A percentile compares a stretch with the other conserved stretches of the same genome.
phyloP scores from a whole-genome alignment of 2,888 invertebrate species.

The Chloroclystis v-ata region DNA sequence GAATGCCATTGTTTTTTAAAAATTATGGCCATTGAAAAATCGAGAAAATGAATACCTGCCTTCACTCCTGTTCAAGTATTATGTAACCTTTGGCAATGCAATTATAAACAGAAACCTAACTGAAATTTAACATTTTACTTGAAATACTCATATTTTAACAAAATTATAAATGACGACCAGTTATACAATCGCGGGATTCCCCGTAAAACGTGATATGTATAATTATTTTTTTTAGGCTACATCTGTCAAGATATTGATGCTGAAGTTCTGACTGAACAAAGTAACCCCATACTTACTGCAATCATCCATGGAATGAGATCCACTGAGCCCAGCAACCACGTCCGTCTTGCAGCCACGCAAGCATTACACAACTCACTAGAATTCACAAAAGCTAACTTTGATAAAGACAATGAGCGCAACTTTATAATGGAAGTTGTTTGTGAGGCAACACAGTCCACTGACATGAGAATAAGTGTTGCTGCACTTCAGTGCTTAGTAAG shows the following conservation, averaged over 20 bases:
- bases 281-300: conserved; percentile 98
- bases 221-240: conserved; percentile 75
- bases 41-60: too few relatives aligned
- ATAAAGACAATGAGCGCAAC: conserved; percentile 97
- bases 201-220: too few relatives aligned
- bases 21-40: too few relatives aligned
- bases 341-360: conserved; percentile 96
- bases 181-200: too few relatives aligned
- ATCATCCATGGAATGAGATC: conserved; percentile 99
- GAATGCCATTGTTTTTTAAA: too few relatives aligned
- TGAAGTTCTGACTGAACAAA: conserved; percentile 92
- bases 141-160: too few relatives aligned
- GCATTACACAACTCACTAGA: conserved; percentile 98
- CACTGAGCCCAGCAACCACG: conserved; percentile 94
- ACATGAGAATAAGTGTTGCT: conserved; percentile 95
- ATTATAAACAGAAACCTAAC: too few relatives aligned
- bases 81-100: too few relatives aligned
- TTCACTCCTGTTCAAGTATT: too few relatives aligned
- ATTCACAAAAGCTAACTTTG: conserved; percentile 99
- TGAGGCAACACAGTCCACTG: conserved; percentile 96
- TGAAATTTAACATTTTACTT: too few relatives aligned
- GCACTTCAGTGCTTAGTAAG: conserved; percentile 97
- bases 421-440: conserved; percentile 99
- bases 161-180: too few relatives aligned
- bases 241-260: conserved; percentile 99